These are phyloP conservation scores for Crotalus helleri DNA, from an alignment of 2,113 vertebrate species.

Conservation along the genomic window DNA sequence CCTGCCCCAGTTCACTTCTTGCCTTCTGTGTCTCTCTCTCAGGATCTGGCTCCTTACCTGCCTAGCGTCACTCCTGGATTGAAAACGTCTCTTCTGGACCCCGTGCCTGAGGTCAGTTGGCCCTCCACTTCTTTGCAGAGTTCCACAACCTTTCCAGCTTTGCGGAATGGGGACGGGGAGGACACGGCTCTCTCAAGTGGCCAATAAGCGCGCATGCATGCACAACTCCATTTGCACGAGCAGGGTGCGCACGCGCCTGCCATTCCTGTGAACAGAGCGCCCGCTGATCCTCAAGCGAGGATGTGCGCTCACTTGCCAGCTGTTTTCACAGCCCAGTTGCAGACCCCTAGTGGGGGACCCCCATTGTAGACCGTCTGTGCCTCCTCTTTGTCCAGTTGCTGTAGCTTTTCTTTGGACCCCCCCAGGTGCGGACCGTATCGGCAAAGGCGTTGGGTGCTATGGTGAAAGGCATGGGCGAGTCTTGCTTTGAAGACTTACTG, in stretches of 20 bases:
- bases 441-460: slow-evolving; percentile 97
- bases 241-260: too few relatives aligned
- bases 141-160: neutral
- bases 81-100: slow-evolving; percentile 92
- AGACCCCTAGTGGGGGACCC: neutral
- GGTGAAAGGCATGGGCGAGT: slow-evolving; percentile 99
- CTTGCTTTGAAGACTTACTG: slow-evolving; percentile 92
- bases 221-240: neutral
- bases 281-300: neutral
- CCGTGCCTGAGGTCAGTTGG: slow-evolving; percentile 88
- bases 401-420: neutral
- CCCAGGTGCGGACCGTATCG: slow-evolving; percentile 92
- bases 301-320: neutral
- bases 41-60: slow-evolving; percentile 96
- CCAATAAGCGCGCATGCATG: rapidly evolving
- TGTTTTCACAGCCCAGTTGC: neutral
- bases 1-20: rapidly evolving
- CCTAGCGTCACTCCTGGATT: slow-evolving; percentile 95
- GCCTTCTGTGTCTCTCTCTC: slow-evolving; percentile 54
- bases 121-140: neutral
- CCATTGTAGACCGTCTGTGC: too few relatives aligned
- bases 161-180: neutral
- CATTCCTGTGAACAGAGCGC: neutral
- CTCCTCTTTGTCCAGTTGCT: neutral
- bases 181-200: too few relatives aligned